These are phyloP conservation scores for Myiozetetes cayanensis DNA, from an alignment of 2,113 vertebrate genomes.

Conservation along the genomic window DNA sequence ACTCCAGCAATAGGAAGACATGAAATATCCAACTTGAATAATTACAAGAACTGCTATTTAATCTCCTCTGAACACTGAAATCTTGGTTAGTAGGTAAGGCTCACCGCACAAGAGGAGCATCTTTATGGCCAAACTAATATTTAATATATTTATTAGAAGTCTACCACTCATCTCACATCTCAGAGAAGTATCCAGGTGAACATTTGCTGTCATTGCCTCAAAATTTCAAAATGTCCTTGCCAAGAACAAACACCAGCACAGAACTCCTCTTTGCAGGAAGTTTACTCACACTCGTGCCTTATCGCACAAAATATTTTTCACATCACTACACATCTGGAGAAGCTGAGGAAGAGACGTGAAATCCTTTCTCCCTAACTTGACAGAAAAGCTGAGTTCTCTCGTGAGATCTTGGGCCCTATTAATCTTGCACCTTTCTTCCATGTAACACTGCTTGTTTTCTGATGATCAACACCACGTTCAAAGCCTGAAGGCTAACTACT, in stretches of 20 bases:
- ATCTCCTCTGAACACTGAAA: background rate
- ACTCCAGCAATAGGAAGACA: background rate
- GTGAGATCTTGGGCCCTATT: background rate
- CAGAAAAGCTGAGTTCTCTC: background rate
- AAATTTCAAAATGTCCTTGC: background rate
- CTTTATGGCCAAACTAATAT: background rate
- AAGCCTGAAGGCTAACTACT: background rate
- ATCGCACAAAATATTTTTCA: background rate
- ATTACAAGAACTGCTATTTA: background rate
- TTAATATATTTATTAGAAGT: background rate
- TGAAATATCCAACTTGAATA: slow-evolving; percentile 28
- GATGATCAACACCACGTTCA: background rate
- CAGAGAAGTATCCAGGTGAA: background rate
- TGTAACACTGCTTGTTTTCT: background rate
- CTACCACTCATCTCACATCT: background rate
- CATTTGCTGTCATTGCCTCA: background rate
- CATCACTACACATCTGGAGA: background rate
- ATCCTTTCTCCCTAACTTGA: background rate
- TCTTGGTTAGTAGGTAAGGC: background rate
- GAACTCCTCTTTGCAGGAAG: background rate
- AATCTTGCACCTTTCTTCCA: background rate
- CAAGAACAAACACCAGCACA: background rate
- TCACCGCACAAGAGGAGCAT: background rate
- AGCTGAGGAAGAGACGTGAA: background rate
- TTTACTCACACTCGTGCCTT: background rate